Evolutionary conservation across 2,797 vertebrate species (phyloP).

Genomic region (Halcyon chelicuti): DNA sequence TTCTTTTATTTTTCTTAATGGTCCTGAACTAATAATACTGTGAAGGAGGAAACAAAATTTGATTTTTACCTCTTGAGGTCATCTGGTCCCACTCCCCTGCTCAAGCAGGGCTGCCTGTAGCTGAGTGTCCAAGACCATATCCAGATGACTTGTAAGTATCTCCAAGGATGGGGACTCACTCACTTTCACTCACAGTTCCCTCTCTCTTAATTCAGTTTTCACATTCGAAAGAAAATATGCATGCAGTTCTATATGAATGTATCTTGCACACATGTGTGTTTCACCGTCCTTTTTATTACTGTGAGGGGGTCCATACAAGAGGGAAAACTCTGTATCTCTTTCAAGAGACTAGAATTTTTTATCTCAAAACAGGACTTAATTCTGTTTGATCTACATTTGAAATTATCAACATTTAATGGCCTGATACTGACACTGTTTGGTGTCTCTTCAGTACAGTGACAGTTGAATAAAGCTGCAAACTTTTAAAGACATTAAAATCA

Average conservation of each 20-base stretch:
- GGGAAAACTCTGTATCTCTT: neutral
- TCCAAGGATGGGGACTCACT: neutral
- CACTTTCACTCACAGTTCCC: neutral
- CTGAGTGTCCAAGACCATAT: neutral
- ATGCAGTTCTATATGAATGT: neutral
- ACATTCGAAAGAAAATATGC: neutral
- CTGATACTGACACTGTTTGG: neutral
- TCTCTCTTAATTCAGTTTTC: neutral
- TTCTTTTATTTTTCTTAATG: neutral
- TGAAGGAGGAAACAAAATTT: neutral
- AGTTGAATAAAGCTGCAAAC: neutral
- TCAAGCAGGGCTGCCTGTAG: neutral
- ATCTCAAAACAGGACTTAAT: neutral
- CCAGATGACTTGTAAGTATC: neutral
- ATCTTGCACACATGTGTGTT: rapidly evolving
- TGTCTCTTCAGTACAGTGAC: neutral
- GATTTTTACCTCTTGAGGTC: neutral
- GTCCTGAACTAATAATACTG: neutral
- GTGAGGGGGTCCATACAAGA: neutral
- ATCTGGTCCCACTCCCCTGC: neutral
- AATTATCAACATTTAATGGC: neutral
- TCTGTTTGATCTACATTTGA: neutral
- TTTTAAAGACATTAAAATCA: neutral
- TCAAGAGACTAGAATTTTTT: neutral
- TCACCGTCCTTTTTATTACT: neutral